These are phyloP conservation scores for Synaphobranchus kaupii DNA, from an alignment of 2,797 vertebrate species.

Conservation along the genomic window DNA sequence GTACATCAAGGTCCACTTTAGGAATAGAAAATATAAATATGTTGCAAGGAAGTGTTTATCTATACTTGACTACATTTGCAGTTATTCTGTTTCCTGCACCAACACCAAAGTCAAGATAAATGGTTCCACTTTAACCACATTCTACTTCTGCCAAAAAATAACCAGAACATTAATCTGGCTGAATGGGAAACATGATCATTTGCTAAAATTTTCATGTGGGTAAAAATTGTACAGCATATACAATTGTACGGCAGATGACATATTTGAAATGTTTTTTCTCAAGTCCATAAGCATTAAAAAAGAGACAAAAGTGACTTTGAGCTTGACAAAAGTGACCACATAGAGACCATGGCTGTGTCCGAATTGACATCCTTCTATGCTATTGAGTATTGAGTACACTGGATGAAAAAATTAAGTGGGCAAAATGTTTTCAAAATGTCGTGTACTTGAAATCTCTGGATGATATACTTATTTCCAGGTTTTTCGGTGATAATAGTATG, in stretches of 20 bases:
- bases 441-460: no score
- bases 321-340: not conserved
- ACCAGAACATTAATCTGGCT: not conserved
- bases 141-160: not conserved
- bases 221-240: no score
- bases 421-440: no score
- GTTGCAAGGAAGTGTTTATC: not conserved
- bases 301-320: not conserved
- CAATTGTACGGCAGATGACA: not conserved
- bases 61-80: not conserved
- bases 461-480: no score
- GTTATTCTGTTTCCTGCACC: not conserved
- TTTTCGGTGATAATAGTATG: no score
- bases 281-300: not conserved
- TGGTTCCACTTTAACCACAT: not conserved
- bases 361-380: no score
- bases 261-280: slow-evolving; percentile 11
- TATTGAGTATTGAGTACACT: no score
- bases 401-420: no score
- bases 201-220: not conserved
- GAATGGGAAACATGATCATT: not conserved
- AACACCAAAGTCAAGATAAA: not conserved
- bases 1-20: not conserved
- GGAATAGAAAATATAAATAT: not conserved
- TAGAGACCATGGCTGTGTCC: not conserved